Conservation (phyloP, 2,113 vertebrate species). For the Galemys pyrenaicus region DNA sequence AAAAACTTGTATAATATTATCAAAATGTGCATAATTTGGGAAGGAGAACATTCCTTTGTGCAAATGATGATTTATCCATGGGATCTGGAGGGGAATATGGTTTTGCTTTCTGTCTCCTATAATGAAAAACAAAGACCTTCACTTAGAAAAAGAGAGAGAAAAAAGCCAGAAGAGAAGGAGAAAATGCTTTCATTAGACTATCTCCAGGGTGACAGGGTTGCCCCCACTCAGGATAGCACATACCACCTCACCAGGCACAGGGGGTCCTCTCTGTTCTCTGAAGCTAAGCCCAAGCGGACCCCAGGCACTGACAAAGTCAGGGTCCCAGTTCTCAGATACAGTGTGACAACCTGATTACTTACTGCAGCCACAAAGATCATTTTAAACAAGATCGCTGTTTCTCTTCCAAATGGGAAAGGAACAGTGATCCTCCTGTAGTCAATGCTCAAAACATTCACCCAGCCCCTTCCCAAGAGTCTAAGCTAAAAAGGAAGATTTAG, state of each 20-base stretch:
- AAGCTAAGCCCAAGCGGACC: neutral
- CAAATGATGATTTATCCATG: neutral
- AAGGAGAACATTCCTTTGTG: neutral
- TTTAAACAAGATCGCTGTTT: neutral
- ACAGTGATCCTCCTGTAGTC: neutral
- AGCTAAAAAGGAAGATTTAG: neutral
- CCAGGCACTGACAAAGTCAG: constrained; percentile 67
- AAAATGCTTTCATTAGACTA: neutral
- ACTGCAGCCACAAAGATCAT: neutral
- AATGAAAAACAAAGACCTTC: neutral
- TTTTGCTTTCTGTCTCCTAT: constrained; percentile 21
- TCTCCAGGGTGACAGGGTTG: neutral
- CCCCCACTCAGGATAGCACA: neutral
- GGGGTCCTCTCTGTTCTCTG: neutral
- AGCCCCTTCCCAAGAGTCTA: neutral
- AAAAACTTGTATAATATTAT: constrained; percentile 36
- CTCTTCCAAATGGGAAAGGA: neutral
- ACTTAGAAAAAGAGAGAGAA: neutral
- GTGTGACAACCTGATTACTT: neutral
- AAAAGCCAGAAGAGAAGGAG: neutral
- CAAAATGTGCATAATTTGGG: constrained; percentile 14
- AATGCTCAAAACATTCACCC: neutral
- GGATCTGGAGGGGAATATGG: neutral
- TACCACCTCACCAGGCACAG: neutral
- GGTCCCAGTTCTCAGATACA: constrained; percentile 22